phyloP scores from a whole-genome alignment of 2,113 vertebrate species.

The Abramis brama region DNA sequence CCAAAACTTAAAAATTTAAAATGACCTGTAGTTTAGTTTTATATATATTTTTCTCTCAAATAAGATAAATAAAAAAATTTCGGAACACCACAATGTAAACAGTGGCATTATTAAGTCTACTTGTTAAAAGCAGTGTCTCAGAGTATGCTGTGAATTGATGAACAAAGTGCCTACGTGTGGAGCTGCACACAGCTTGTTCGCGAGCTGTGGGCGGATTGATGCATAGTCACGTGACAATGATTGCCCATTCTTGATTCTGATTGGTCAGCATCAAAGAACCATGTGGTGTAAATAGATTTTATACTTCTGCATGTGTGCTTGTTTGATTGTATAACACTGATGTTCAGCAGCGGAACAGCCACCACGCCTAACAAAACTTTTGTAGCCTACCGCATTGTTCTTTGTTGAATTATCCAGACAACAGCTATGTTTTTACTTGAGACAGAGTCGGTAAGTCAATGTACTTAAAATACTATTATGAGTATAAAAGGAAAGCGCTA shows the following conservation, averaged over 20 bases:
- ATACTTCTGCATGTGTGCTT: not conserved
- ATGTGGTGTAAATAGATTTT: not conserved
- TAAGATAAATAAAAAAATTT: too few relatives aligned
- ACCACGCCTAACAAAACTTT: not conserved
- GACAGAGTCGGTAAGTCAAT: slow-evolving; percentile 44
- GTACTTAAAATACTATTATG: not conserved
- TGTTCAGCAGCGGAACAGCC: not conserved
- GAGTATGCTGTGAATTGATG: not conserved
- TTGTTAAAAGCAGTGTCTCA: not conserved
- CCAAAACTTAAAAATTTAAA: not conserved
- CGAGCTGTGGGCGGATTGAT: not conserved
- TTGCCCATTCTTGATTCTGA: not conserved
- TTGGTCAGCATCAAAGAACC: not conserved
- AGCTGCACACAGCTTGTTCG: slow-evolving; percentile 51
- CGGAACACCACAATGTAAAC: not conserved
- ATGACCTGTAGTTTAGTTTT: not conserved
- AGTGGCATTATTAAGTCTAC: not conserved
- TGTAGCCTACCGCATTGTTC: not conserved
- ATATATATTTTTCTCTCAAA: not conserved
- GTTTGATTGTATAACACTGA: not conserved
- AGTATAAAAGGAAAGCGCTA: not conserved
- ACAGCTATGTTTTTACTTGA: slow-evolving; percentile 57
- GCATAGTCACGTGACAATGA: slow-evolving; percentile 22
- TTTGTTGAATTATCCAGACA: not conserved
- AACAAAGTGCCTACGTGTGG: slow-evolving; percentile 55